Evolutionary conservation across 2,888 invertebrate genomes (phyloP), one percentile per base, ranked within the genome.

Genomic region (Bombylius major): DNA sequence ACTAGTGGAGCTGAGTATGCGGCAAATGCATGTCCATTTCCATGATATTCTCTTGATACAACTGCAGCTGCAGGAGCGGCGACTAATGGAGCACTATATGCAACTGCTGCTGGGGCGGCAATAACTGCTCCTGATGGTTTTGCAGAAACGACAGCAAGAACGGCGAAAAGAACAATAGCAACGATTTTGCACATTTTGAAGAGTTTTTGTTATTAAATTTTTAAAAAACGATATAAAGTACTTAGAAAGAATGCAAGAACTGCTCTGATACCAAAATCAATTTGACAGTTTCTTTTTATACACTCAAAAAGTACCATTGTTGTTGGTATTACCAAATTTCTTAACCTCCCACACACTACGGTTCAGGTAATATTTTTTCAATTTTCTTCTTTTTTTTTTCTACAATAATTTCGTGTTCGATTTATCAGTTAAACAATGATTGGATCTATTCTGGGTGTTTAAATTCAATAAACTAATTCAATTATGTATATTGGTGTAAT

Each of bases 41-140:
- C 75, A 61, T 79, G 77, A 69, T 77, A 77, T 61, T 77, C 77
- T 56, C 77, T 71, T 5, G 78, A 75, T 58, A 79, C 66, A 31
- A 77, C 76, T 66, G 79, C 79, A 45, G 77, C 78, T 64, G 78
- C 79, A 36, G 52, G 53, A 53, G 56, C 53, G 1, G 71, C 76
- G 0, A 71, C 67, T 12, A 71, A 59, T 11, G 73, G 75, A 3
- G 56, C 56, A 14, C 47, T 45, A 48, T 52, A 52, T 7, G 48
- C 51, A 14, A 54, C 23, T 48, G 56, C 53, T 34, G 53, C 23
- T 23, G 23, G 23, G 3, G 23, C 23, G 3, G 3, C 48, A 23
- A 52, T n/a, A n/a, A n/a, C n/a, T n/a, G n/a, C 23, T 32, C 33
- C 49, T 13, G 49, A 52, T 45, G 51, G 50, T 9, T 45, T 32